A percentile compares a stretch with the other conserved stretches of the same genome.
Evolutionary conservation across 2,888 invertebrate genomes (phyloP).

Genomic region (Drosophila parthenogenetica): DNA sequence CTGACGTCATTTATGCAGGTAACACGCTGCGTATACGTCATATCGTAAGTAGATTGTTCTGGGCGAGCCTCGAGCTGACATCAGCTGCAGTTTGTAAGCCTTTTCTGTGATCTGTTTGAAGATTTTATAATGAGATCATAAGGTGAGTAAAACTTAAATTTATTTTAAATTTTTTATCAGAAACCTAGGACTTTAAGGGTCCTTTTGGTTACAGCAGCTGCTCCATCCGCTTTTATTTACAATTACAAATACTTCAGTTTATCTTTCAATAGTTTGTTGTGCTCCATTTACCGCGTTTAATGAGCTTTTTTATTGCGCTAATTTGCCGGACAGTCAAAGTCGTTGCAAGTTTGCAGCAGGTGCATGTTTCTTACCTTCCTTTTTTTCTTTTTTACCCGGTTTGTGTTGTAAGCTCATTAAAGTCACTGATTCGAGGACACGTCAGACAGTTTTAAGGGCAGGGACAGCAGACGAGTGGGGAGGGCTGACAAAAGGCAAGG

Average conservation of each 20-base stretch:
- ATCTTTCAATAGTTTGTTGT: slow-evolving; percentile 36
- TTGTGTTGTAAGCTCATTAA: slow-evolving; percentile 68
- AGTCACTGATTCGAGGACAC: slow-evolving; percentile 64
- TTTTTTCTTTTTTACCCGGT: neutral
- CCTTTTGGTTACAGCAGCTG: slow-evolving; percentile 5
- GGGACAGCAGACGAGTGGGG: slow-evolving; percentile 22
- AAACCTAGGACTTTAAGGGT: neutral
- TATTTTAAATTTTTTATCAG: neutral
- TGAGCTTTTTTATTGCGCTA: slow-evolving; percentile 57
- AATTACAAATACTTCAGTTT: slow-evolving; percentile 42
- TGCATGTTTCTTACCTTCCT: slow-evolving; percentile 49
- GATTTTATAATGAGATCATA: slow-evolving; percentile 27
- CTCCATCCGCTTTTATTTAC: slow-evolving; percentile 38
- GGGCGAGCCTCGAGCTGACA: slow-evolving; percentile 35
- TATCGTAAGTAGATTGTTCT: slow-evolving; percentile 9
- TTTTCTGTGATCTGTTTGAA: too few relatives aligned
- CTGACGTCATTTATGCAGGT: slow-evolving; percentile 63
- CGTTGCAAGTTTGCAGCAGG: slow-evolving; percentile 20
- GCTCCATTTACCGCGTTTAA: slow-evolving; percentile 29
- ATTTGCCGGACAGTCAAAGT: slow-evolving; percentile 43
- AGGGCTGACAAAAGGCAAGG: neutral
- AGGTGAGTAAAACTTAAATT: neutral
- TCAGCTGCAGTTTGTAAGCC: slow-evolving; percentile 16
- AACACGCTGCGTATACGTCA: slow-evolving; percentile 52
- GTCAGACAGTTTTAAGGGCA: slow-evolving; percentile 47